These are phyloP conservation scores for Ectemnius continuus DNA, from an alignment of 2,888 invertebrate species.

Conservation along the genomic window DNA sequence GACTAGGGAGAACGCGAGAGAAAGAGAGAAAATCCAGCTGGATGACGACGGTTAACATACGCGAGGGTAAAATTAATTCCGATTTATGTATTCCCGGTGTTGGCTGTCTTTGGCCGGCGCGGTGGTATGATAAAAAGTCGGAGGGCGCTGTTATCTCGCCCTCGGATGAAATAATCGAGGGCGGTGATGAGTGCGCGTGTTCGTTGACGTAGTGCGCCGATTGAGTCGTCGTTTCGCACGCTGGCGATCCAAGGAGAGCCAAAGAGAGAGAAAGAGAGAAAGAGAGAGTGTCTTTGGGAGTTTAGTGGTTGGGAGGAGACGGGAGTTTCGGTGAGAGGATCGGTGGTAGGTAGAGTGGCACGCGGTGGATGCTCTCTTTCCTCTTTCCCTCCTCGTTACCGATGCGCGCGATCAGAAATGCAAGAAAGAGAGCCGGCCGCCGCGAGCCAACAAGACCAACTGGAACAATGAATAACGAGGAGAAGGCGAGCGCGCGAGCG, in stretches of 20 bases:
- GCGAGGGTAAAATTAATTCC: not conserved
- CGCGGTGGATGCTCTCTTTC: not conserved
- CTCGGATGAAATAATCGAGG: conserved; percentile 2
- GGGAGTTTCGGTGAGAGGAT: too few relatives aligned
- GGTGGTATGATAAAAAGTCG: not conserved
- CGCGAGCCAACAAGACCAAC: conserved; percentile 19
- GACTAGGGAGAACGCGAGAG: too few relatives aligned
- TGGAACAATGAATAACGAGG: conserved; percentile 16
- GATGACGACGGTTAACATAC: not conserved
- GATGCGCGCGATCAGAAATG: not conserved
- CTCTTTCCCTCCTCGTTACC: not conserved
- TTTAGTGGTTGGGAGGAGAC: too few relatives aligned
- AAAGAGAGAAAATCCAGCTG: too few relatives aligned
- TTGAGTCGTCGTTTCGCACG: conserved; percentile 2
- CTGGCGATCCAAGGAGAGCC: too few relatives aligned
- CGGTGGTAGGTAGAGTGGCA: too few relatives aligned
- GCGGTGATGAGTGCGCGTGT: not conserved
- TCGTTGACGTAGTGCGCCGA: conserved; percentile 11
- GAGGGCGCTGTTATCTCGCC: not conserved
- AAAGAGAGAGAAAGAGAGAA: not conserved
- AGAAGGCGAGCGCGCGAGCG: not conserved
- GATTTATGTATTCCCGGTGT: not conserved
- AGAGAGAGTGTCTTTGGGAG: not conserved
- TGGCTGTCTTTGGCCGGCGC: not conserved
- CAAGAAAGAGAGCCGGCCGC: not conserved